phyloP scores from a whole-genome alignment of 2,888 invertebrate genomes.

The Drosophila sordidula region DNA sequence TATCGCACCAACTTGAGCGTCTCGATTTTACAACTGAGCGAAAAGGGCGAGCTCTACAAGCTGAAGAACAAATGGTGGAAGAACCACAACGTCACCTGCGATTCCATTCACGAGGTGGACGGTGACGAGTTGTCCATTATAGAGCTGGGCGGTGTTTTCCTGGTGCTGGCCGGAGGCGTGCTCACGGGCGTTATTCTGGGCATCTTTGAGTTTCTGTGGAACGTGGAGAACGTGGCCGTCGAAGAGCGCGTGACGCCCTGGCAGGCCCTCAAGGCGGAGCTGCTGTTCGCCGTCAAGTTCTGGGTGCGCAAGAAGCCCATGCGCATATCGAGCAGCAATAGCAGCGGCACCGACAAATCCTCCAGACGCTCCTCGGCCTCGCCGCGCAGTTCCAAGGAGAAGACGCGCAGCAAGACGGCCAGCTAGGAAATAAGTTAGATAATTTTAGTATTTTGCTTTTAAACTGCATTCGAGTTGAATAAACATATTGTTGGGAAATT shows the following conservation, averaged over 20 bases:
- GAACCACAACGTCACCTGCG: conserved; percentile 86
- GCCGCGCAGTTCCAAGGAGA: conserved; percentile 68
- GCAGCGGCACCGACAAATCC: conserved; percentile 67
- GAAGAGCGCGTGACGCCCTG: conserved; percentile 90
- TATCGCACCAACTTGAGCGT: conserved; percentile 93
- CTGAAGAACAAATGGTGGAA: conserved; percentile 98
- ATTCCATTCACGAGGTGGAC: conserved; percentile 65
- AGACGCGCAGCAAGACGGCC: conserved; percentile 67
- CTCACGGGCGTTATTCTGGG: conserved; percentile 90
- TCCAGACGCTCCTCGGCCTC: conserved; percentile 70
- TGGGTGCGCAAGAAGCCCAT: conserved; percentile 91
- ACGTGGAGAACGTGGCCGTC: conserved; percentile 91
- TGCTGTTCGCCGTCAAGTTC: conserved; percentile 90
- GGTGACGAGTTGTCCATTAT: conserved; percentile 84
- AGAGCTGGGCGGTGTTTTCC: conserved; percentile 96
- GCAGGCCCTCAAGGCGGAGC: conserved; percentile 90
- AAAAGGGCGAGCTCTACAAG: conserved; percentile 92
- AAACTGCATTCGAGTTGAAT: conserved; percentile 26
- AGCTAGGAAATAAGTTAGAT: conserved; percentile 33
- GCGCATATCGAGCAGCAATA: conserved; percentile 69
- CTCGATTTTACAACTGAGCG: conserved; percentile 95
- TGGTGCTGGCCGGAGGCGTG: conserved; percentile 92
- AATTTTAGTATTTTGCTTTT: conserved; percentile 2
- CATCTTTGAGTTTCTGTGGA: conserved; percentile 93
- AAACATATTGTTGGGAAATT: conserved; percentile 14